Base-by-base conservation (phyloP, 2,113 vertebrate genomes). In the Carassius carassius region DNA sequence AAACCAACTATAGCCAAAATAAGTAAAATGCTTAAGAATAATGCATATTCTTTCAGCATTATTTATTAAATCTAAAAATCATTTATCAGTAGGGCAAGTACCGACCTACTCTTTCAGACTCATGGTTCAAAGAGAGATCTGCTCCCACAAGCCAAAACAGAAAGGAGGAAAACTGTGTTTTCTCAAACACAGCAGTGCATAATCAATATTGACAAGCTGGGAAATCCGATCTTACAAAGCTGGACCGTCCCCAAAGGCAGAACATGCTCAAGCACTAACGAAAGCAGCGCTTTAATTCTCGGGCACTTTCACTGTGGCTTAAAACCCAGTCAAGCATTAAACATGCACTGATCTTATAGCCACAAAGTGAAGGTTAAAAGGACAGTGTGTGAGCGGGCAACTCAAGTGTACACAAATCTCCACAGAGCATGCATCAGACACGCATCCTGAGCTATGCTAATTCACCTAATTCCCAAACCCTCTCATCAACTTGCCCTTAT, bases 241-340 rank as follows among this genome's bases (percentile, higher is more conserved):
- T 60, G 80, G 92, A 76, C 87, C 9, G 72, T 92, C 91, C 91
- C 92, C 86, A 10, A 84, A 92, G 92, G 91, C 92, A 84, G 85
- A 63, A 91, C 88, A 88, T 87, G 91, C 90, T 91, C 91, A 92
- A 91, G 58, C 86, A 88, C 93, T 93, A 92, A 94, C 92, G 90
- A 93, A 94, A 94, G 91, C 91, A 91, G 87, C n/a, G 88, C 89
- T 90, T 94, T 93, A 93, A 93, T 93, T 85, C 84, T 84, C 69
- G 58, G 77, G 56, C 32, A 56, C 29, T 81, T 51, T 37, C 93
- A 21, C 1, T 1, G 83, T 91, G 92, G 94, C 93, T 94, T 88
- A 86, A 74, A 76, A 74, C 81, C 81, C 83, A 74, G 60, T 60
- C 73, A 78, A 87, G 83, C 60, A 56, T 78, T 83, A 84, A 79